These are phyloP conservation scores for Piezodorus guildinii DNA, from an alignment of 1,140 invertebrate genomes.

Conservation along the genomic window DNA sequence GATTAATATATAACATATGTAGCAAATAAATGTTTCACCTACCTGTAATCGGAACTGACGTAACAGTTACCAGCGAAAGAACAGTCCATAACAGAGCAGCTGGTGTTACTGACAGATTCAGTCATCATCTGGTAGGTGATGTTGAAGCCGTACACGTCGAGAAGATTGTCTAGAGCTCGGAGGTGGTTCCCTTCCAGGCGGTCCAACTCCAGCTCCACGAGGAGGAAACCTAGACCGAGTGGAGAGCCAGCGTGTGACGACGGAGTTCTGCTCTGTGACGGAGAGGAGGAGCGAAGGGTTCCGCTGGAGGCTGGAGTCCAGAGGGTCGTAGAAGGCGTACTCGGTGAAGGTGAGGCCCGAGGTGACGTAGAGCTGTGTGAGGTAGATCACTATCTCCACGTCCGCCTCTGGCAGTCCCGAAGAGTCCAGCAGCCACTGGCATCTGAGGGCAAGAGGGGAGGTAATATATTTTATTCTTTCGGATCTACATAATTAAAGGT, in stretches of 20 bases:
- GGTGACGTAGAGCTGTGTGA: constrained; percentile 76
- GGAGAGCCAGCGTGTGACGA: constrained; percentile 51
- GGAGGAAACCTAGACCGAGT: constrained; percentile 61
- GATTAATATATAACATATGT: too few relatives aligned
- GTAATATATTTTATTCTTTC: too few relatives aligned
- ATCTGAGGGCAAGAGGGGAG: constrained; percentile 30
- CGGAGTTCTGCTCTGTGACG: constrained; percentile 41
- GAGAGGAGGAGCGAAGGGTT: constrained; percentile 5
- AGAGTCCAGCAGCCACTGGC: constrained; percentile 76
- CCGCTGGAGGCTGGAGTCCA: constrained; percentile 35
- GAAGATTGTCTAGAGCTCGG: constrained; percentile 61
- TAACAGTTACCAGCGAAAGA: constrained; percentile 74
- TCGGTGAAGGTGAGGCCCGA: constrained; percentile 70
- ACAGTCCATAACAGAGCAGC: constrained; percentile 66
- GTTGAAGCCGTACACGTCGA: constrained; percentile 84
- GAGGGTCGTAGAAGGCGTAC: constrained; percentile 59
- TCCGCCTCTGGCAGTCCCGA: constrained; percentile 35
- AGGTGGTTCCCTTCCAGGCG: constrained; percentile 70
- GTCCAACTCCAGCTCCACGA: constrained; percentile 60
- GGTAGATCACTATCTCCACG: constrained; percentile 59
- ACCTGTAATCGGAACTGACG: constrained; percentile 53
- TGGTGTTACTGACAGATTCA: constrained; percentile 31
- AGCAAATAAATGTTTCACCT: constrained; percentile 32
- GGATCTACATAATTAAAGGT: too few relatives aligned
- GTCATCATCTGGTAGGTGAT: constrained; percentile 68